These are phyloP conservation scores for Benthochromis sp. DNA, from an alignment of 2,113 vertebrate species.

Conservation along the genomic window DNA sequence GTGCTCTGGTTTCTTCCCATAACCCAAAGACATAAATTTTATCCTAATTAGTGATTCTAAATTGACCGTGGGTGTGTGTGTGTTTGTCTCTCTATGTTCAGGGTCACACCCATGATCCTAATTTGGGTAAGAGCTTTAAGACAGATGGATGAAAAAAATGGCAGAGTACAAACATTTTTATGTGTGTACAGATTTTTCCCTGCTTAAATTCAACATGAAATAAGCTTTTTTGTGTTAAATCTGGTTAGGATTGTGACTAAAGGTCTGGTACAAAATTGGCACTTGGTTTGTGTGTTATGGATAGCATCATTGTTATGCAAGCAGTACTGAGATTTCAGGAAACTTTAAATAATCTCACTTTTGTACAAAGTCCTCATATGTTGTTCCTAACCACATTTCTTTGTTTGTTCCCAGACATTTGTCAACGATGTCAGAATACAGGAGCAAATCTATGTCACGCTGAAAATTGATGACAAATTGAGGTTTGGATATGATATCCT, in stretches of 20 bases:
- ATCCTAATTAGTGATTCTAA: background rate
- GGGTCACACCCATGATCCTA: background rate
- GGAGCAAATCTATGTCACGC: slow-evolving; percentile 90
- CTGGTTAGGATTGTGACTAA: background rate
- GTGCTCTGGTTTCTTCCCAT: background rate
- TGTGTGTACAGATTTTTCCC: background rate
- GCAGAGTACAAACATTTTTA: background rate
- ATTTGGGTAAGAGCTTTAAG: background rate
- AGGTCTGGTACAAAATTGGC: background rate
- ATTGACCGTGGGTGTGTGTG: background rate
- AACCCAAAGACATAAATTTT: background rate
- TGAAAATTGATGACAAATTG: slow-evolving; percentile 92
- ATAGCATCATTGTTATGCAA: background rate
- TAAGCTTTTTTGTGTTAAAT: background rate
- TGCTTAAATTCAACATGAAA: background rate
- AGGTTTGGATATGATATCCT: slow-evolving; percentile 99
- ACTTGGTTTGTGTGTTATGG: background rate
- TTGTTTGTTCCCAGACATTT: slow-evolving; percentile 80
- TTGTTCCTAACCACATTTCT: background rate
- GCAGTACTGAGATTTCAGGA: background rate
- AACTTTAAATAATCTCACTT: background rate
- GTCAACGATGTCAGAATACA: slow-evolving; percentile 93
- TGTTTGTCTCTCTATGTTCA: background rate
- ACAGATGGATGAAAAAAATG: background rate
- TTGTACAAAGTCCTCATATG: background rate